A percentile compares a stretch with the other conserved stretches of the same genome.
These are phyloP conservation scores for Ctenopoma kingsleyae DNA, from an alignment of 2,797 vertebrate species.

Conservation along the genomic window DNA sequence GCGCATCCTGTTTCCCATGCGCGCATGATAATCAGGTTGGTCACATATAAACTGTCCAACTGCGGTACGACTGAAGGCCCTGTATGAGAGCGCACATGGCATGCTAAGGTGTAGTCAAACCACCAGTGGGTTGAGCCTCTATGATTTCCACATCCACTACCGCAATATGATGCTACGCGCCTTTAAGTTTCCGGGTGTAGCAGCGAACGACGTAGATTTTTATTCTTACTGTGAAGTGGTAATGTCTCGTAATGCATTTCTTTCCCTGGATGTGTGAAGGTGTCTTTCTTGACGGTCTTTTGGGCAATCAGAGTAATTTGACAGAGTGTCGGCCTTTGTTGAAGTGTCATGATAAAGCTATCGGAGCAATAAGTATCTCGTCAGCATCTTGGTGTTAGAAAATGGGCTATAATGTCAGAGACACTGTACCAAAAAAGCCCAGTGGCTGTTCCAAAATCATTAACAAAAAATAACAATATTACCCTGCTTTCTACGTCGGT, in stretches of 20 bases:
- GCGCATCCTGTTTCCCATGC: constrained; percentile 51
- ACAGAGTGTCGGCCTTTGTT: not conserved
- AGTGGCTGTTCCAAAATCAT: not conserved
- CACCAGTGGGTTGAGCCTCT: constrained; percentile 54
- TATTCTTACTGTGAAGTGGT: constrained; percentile 1
- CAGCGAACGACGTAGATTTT: constrained; percentile 55
- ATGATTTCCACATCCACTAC: constrained; percentile 45
- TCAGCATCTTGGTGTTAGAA: constrained; percentile 29
- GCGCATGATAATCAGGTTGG: constrained; percentile 39
- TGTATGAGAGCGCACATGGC: constrained; percentile 65
- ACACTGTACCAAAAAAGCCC: not conserved
- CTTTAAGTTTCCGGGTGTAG: constrained; percentile 73
- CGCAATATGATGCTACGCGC: constrained; percentile 78
- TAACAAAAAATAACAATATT: not conserved
- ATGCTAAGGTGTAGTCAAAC: constrained; percentile 35
- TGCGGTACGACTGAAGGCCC: constrained; percentile 24
- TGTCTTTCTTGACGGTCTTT: not conserved
- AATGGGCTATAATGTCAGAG: not conserved
- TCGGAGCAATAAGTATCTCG: not conserved
- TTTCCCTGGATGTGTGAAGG: not conserved
- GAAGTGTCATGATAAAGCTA: constrained; percentile 8
- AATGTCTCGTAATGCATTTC: not conserved
- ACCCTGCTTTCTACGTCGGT: not conserved
- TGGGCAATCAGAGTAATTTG: not conserved
- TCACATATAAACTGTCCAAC: not conserved